Conservation (phyloP, 2,888 invertebrate genomes). For the Eristalis tenax region DNA sequence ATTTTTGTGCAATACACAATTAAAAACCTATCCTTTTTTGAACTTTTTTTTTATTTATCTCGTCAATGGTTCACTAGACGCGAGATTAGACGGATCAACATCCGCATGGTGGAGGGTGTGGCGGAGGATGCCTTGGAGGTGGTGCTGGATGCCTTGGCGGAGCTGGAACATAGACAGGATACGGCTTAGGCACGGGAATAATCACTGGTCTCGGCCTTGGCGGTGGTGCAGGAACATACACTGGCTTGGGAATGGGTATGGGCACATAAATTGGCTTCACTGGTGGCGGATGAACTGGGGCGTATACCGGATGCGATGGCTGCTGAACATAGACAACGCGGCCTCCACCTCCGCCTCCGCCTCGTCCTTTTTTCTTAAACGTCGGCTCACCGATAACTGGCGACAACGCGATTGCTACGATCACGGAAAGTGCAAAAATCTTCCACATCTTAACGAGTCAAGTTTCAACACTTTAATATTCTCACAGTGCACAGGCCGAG, state of each 20-base stretch:
- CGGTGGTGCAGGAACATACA: not conserved
- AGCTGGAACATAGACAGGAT: not conserved
- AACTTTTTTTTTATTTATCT: too few relatives aligned
- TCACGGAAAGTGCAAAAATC: not conserved
- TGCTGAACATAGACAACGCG: not conserved
- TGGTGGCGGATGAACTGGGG: not conserved
- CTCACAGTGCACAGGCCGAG: not conserved
- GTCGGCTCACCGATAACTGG: not conserved
- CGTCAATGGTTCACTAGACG: too few relatives aligned
- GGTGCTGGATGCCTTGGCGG: not conserved
- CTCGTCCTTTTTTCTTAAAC: constrained; percentile 28
- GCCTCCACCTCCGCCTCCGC: constrained; percentile 23
- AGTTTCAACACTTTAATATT: not conserved
- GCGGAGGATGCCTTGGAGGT: not conserved
- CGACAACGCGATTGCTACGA: not conserved
- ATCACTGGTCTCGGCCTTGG: not conserved
- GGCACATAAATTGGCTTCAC: not conserved
- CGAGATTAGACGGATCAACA: not conserved
- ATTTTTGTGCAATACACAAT: too few relatives aligned
- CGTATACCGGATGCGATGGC: not conserved
- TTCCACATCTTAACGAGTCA: not conserved
- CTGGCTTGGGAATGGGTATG: not conserved
- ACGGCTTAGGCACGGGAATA: not conserved
- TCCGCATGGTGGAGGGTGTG: not conserved
- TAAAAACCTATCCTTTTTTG: too few relatives aligned